These are phyloP conservation scores for Aphelocoma coerulescens DNA, from an alignment of 2,113 vertebrate species.

Conservation along the genomic window DNA sequence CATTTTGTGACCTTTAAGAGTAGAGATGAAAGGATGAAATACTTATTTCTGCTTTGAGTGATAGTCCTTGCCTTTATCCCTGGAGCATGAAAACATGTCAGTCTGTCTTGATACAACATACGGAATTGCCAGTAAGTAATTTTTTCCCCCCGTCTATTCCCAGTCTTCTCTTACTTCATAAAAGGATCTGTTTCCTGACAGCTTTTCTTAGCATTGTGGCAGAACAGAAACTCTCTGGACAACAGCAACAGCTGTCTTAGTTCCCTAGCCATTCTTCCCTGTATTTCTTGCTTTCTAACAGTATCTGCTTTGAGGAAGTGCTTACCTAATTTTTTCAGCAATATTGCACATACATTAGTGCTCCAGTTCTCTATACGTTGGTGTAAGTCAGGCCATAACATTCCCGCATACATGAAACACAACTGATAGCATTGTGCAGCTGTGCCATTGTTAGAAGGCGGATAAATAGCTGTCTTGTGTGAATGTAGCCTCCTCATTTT, in stretches of 20 bases:
- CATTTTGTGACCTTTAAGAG: background rate
- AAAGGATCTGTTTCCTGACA: conserved; percentile 12
- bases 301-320: background rate
- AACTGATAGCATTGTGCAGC: background rate
- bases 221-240: conserved; percentile 15
- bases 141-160: background rate
- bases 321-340: background rate
- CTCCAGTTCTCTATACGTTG: background rate
- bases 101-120: background rate
- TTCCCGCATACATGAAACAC: background rate
- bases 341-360: background rate
- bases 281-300: background rate
- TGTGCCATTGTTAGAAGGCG: conserved; percentile 3
- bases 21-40: background rate
- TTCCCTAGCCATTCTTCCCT: background rate
- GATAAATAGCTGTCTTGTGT: conserved; percentile 19
- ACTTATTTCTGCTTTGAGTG: background rate
- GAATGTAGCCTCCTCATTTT: background rate
- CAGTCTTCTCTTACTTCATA: background rate
- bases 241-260: background rate
- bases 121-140: background rate
- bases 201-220: background rate
- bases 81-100: background rate
- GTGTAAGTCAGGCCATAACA: background rate
- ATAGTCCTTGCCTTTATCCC: background rate